Evolutionary conservation across 2,888 invertebrate species (phyloP).

Genomic region (Embidobia sp.): DNA sequence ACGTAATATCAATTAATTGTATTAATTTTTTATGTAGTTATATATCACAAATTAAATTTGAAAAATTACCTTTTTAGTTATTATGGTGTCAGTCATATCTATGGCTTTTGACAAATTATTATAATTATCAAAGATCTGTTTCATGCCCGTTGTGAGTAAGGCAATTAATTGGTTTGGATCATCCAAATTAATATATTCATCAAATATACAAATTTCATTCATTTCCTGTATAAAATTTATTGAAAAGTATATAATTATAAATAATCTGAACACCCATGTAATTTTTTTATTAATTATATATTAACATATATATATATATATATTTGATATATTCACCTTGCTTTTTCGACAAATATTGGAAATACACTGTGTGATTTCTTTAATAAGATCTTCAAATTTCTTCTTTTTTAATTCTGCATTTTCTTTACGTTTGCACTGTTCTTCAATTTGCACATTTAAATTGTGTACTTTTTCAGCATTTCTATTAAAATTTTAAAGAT

Average conservation of each 20-base stretch:
- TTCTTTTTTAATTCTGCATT: constrained; percentile 78
- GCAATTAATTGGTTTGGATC: constrained; percentile 82
- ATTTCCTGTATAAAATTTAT: constrained; percentile 71
- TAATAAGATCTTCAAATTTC: constrained; percentile 69
- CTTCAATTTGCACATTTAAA: constrained; percentile 84
- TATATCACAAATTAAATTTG: background rate
- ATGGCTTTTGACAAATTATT: constrained; percentile 77
- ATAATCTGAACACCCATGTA: no score
- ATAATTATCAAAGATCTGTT: constrained; percentile 78
- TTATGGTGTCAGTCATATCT: constrained; percentile 74
- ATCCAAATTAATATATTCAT: constrained; percentile 82
- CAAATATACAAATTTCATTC: constrained; percentile 81
- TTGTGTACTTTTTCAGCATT: constrained; percentile 88
- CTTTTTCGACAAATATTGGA: constrained; percentile 73
- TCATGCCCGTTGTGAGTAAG: constrained; percentile 81
- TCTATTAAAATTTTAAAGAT: constrained; percentile 79
- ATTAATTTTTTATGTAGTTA: background rate
- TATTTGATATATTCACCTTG: constrained; percentile 64
- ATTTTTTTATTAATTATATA: no score
- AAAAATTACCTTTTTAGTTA: constrained; percentile 71
- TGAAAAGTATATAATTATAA: no score
- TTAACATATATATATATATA: no score
- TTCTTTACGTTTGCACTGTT: constrained; percentile 81
- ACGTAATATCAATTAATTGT: no score
- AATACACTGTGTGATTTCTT: constrained; percentile 66